Base-by-base conservation (phyloP, 1,140 invertebrate species). In the Conopomorpha cramerella region DNA sequence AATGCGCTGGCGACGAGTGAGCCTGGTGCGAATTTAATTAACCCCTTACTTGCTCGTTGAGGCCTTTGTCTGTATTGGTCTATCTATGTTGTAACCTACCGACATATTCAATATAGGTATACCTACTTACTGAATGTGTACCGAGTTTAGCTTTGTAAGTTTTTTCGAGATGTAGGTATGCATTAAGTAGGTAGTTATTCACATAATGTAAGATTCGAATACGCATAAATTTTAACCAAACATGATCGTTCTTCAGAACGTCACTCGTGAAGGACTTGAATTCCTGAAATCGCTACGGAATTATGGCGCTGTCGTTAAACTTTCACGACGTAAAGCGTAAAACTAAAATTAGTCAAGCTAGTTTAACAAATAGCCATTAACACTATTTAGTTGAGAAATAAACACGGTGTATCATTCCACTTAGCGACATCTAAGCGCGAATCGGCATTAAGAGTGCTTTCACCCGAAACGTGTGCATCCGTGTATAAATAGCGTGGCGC, bases 1-100 rank as follows among this genome's bases (percentile, higher is more conserved):
- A 74, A 74, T 74, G 63, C 54, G 66, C 65, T 57, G 62, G 52
- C 55, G 55, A 54, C 53, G 64, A 56, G 61, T 56, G 60, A 53
- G 59, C 53, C 55, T 65, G 61, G 63, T 72, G 70, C 60, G 57
- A 74, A 74, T 72, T 74, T 74, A 74, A 74, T 74, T 72, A 74
- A 72, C 66, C 66, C 68, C 61, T 67, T 57, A 48, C 46, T 51
- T 49, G 58, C 64, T 62, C 62, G 62, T 63, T 61, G 55, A 55
- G 55, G 47, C 63, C 50, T 52, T 48, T 46, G 45, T 46, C 47
- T 58, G 53, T 46, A 49, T 50, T 49, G 45, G 49, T 40, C 14
- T 33, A 45, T 38, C 33, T 25, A 39, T 38, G 43, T 48, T 52
- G 39, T 52, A 38, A 44, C 41, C n/a, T n/a, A n/a, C n/a, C n/a